Percentiles rank a stretch among this genome's conserved stretches.
These are phyloP conservation scores for Drepana arcuata DNA, from an alignment of 1,140 invertebrate species.

Conservation along the genomic window DNA sequence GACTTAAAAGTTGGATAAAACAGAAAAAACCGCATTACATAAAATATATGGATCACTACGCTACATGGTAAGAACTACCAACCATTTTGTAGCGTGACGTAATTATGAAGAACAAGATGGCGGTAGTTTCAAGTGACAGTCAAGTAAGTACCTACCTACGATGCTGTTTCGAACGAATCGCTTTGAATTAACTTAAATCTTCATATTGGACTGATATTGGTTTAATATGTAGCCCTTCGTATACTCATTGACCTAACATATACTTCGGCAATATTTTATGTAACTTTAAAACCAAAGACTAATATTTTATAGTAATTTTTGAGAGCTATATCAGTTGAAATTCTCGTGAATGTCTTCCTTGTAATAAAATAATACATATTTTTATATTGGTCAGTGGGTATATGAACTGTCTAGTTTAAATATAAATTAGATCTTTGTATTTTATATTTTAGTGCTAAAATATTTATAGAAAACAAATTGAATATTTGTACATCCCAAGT, in stretches of 20 bases:
- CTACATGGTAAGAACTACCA: too few species aligned
- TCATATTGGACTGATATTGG: constrained; percentile 38
- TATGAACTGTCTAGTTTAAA: constrained; percentile 45
- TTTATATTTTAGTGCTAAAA: constrained; percentile 53
- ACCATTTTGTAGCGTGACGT: too few species aligned
- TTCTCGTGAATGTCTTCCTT: constrained; percentile 32
- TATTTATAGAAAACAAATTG: constrained; percentile 57
- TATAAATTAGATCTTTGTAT: constrained; percentile 38
- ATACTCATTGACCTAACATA: constrained; percentile 26
- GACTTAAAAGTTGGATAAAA: too few species aligned
- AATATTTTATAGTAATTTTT: constrained; percentile 27
- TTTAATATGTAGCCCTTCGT: constrained; percentile 27
- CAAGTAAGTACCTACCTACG: constrained; percentile 6
- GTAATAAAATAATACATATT: constrained; percentile 11
- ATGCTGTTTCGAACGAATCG: background rate
- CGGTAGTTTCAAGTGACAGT: constrained; percentile 1
- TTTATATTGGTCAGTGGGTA: constrained; percentile 36
- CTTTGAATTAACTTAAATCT: constrained; percentile 16
- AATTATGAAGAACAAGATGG: too few species aligned
- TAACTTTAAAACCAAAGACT: constrained; percentile 44
- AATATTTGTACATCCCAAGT: constrained; percentile 58
- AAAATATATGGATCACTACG: too few species aligned
- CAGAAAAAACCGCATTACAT: too few species aligned
- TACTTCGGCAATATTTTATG: constrained; percentile 29
- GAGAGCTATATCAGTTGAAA: constrained; percentile 17